phyloP scores from a whole-genome alignment of 1,140 invertebrate species.

The Leptopilina clavipes region DNA sequence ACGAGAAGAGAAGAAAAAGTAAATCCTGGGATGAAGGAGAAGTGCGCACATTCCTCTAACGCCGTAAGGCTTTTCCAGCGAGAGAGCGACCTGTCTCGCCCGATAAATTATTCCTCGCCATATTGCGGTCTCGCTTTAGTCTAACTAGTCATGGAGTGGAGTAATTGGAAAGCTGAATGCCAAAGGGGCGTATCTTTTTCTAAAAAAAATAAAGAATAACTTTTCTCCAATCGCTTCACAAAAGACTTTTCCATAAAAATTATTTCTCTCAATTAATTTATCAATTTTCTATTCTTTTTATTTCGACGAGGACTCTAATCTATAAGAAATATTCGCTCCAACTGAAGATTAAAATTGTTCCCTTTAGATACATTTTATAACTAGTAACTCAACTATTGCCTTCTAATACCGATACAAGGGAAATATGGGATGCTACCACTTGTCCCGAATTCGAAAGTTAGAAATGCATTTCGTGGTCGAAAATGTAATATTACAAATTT shows the following conservation, averaged over 20 bases:
- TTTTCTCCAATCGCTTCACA: not conserved
- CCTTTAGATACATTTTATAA: too few species aligned
- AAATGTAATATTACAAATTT: too few species aligned
- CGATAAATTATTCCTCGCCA: slow-evolving; percentile 31
- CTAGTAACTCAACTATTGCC: too few species aligned
- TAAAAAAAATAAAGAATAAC: not conserved
- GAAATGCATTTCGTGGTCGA: too few species aligned
- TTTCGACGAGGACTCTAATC: not conserved
- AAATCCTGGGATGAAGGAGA: slow-evolving; percentile 7
- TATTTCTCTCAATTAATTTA: not conserved
- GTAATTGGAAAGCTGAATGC: slow-evolving; percentile 33
- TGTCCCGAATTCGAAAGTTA: too few species aligned
- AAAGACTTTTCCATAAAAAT: not conserved
- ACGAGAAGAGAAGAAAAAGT: slow-evolving; percentile 22
- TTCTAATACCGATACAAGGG: too few species aligned
- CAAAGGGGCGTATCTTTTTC: slow-evolving; percentile 13
- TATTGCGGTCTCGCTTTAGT: slow-evolving; percentile 30
- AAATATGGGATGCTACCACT: too few species aligned
- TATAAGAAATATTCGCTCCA: too few species aligned
- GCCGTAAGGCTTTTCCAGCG: slow-evolving; percentile 33
- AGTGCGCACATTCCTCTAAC: slow-evolving; percentile 18
- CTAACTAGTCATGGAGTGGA: slow-evolving; percentile 32
- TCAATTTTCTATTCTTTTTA: not conserved
- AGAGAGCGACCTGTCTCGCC: not conserved
- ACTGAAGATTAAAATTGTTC: too few species aligned